phyloP scores from a whole-genome alignment of 2,888 invertebrate species.

The Drosophila suboccidentalis region DNA sequence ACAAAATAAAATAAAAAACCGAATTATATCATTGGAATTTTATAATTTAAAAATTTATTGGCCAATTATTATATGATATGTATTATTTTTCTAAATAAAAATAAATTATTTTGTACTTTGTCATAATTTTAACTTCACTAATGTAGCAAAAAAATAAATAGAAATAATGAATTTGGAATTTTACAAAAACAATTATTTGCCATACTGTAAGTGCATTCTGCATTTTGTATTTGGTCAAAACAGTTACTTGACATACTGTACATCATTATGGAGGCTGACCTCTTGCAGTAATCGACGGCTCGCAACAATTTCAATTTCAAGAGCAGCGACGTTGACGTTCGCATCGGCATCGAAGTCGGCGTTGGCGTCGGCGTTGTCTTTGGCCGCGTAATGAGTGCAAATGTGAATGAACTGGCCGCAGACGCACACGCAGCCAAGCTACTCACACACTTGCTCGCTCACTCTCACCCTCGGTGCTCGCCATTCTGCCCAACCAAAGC shows the following conservation, averaged over 20 bases:
- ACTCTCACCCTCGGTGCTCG: constrained; percentile 30
- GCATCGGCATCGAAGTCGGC: constrained; percentile 29
- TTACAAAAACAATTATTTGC: background rate
- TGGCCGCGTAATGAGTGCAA: constrained; percentile 82
- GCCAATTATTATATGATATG: too few relatives aligned
- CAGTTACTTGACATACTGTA: background rate
- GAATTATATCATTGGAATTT: too few relatives aligned
- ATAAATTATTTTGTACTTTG: too few relatives aligned
- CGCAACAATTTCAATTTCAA: constrained; percentile 55
- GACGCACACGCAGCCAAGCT: constrained; percentile 63
- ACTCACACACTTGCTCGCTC: constrained; percentile 33
- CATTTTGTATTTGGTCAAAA: background rate
- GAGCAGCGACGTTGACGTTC: constrained; percentile 40
- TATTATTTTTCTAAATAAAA: too few relatives aligned
- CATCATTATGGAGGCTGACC: constrained; percentile 8
- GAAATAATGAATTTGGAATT: too few relatives aligned
- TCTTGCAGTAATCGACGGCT: constrained; percentile 36
- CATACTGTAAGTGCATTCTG: background rate
- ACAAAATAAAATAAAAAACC: too few relatives aligned
- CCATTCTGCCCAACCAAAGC: constrained; percentile 31
- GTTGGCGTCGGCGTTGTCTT: constrained; percentile 35
- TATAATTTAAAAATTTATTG: too few relatives aligned
- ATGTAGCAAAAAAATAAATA: too few relatives aligned
- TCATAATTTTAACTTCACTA: too few relatives aligned
- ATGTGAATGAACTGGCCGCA: constrained; percentile 83